Conservation (phyloP, 2,797 vertebrate species). For the Pagetopsis macropterus region DNA sequence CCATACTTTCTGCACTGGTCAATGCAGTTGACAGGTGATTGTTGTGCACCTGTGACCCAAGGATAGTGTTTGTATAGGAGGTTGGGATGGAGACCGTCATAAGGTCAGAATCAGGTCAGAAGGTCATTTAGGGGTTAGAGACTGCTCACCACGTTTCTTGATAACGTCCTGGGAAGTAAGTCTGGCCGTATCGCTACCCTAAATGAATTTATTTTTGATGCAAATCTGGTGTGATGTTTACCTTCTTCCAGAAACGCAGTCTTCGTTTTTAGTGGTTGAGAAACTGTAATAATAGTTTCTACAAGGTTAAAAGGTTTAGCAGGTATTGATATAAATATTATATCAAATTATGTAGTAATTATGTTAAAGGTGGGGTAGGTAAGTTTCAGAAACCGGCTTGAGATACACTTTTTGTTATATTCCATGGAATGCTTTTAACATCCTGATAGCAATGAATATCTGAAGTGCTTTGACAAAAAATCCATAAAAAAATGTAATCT, state of each 20-base stretch:
- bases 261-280: conserved; percentile 5
- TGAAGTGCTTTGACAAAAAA: no score
- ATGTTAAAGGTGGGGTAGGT: neutral
- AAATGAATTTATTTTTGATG: conserved; percentile 20
- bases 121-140: conserved; percentile 36
- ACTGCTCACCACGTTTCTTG: conserved; percentile 14
- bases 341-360: neutral
- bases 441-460: no score
- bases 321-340: conserved; percentile 14
- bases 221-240: conserved; percentile 10
- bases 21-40: conserved; percentile 62
- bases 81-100: conserved; percentile 1
- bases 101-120: conserved; percentile 14
- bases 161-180: conserved; percentile 14
- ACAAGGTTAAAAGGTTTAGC: conserved; percentile 35
- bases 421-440: no score
- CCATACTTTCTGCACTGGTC: conserved; percentile 57
- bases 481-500: no score
- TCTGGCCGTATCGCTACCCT: neutral
- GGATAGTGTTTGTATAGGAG: conserved; percentile 42
- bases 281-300: conserved; percentile 2
- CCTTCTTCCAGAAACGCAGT: conserved; percentile 14
- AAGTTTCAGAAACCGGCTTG: no score
- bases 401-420: no score
- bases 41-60: conserved; percentile 58